Evolutionary conservation across 2,113 vertebrate genomes (phyloP).

Genomic region (Deroptyus accipitrinus): DNA sequence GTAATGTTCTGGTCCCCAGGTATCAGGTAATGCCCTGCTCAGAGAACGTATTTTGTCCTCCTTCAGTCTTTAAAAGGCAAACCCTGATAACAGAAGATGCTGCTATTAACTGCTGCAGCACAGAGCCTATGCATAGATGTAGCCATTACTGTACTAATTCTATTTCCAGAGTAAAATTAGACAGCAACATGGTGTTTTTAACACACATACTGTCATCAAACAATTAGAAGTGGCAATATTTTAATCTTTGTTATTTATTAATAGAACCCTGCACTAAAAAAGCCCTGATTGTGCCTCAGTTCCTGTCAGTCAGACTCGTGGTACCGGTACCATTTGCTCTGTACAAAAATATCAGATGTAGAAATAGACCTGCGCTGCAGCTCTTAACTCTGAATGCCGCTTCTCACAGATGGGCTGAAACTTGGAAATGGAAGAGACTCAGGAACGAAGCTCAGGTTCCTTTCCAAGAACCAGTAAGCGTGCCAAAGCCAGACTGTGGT

Average conservation of each 20-base stretch:
- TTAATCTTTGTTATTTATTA: not conserved
- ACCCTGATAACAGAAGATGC: not conserved
- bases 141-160: not conserved
- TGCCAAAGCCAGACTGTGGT: not conserved
- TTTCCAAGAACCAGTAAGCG: not conserved
- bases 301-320: not conserved
- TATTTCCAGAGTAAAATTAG: not conserved
- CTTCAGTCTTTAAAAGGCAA: not conserved
- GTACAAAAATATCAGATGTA: not conserved
- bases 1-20: not conserved
- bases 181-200: not conserved
- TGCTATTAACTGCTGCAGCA: not conserved
- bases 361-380: not conserved
- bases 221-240: not conserved
- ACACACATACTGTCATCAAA: not conserved
- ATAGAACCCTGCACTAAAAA: not conserved
- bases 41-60: not conserved
- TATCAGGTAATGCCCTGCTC: not conserved
- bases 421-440: not conserved
- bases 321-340: not conserved
- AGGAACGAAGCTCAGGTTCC: not conserved
- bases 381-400: not conserved
- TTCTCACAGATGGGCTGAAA: not conserved
- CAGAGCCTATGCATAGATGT: fast-evolving
- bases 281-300: not conserved